A percentile compares a stretch with the other conserved stretches of the same genome.
Conservation (phyloP, 2,113 vertebrate genomes). For the Amphiprion ocellaris region DNA sequence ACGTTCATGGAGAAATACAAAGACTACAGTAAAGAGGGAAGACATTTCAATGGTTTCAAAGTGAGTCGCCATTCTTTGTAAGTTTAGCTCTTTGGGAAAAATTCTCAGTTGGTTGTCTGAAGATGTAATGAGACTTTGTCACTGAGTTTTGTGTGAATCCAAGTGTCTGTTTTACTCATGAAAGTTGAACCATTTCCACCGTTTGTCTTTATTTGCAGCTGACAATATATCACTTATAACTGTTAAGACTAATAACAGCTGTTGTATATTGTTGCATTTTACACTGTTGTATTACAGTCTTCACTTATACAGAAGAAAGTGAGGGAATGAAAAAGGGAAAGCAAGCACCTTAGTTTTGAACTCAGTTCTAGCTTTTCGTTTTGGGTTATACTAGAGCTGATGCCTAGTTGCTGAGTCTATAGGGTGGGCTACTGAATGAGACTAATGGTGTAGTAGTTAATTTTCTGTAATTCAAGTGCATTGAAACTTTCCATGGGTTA, state of each 20-base stretch:
- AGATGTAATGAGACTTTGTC: neutral
- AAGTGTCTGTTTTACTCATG: neutral
- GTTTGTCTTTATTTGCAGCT: conserved; percentile 3
- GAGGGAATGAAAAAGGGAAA: neutral
- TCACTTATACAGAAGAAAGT: neutral
- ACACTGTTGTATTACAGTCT: neutral
- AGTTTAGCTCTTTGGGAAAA: neutral
- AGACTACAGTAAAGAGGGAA: neutral
- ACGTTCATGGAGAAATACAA: conserved; percentile 40
- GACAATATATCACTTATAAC: conserved; percentile 1
- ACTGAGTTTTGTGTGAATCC: neutral
- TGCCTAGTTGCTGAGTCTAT: too few relatives aligned
- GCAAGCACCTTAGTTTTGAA: neutral
- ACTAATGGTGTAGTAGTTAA: too few relatives aligned
- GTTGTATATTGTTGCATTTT: neutral
- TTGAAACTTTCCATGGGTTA: too few relatives aligned
- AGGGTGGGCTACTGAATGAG: too few relatives aligned
- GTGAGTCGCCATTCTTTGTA: neutral
- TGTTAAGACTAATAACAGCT: neutral
- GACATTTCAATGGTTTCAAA: conserved; percentile 6
- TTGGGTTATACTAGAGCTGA: too few relatives aligned
- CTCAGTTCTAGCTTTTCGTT: too few relatives aligned
- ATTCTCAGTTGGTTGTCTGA: neutral
- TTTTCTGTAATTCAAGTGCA: too few relatives aligned
- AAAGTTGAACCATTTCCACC: neutral